Evolutionary conservation across 2,797 vertebrate species (phyloP).

Genomic region (Hoplostethus mediterraneus): DNA sequence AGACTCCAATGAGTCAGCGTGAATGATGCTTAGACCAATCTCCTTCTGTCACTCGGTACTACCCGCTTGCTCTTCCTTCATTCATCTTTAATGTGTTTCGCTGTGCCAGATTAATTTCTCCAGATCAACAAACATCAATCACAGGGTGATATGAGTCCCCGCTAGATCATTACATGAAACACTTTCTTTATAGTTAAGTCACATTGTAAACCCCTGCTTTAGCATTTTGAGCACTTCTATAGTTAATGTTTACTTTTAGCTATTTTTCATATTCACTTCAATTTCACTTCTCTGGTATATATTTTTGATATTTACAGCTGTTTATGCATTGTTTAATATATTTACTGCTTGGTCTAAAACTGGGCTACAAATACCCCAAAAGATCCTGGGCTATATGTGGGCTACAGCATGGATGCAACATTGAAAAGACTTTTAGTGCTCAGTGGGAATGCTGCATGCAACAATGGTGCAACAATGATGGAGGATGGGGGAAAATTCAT

Average conservation of each 20-base stretch:
- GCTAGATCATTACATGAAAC: constrained; percentile 45
- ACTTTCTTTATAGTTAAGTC: constrained; percentile 19
- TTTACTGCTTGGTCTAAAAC: too few species aligned
- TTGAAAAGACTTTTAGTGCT: too few species aligned
- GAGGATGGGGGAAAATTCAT: neutral
- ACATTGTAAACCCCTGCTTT: constrained; percentile 3
- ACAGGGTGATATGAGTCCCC: constrained; percentile 50
- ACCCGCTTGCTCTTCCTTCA: constrained; percentile 45
- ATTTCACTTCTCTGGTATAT: neutral
- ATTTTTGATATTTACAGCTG: too few species aligned
- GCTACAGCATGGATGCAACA: too few species aligned
- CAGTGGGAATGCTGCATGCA: neutral
- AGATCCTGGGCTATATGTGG: too few species aligned
- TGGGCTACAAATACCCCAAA: too few species aligned
- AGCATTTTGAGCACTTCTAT: constrained; percentile 6
- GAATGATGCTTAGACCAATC: constrained; percentile 38
- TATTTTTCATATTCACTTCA: too few species aligned
- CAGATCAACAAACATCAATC: constrained; percentile 65
- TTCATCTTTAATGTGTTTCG: constrained; percentile 68
- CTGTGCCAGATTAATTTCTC: constrained; percentile 63
- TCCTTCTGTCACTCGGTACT: constrained; percentile 37
- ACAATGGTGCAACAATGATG: neutral
- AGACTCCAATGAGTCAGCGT: constrained; percentile 52
- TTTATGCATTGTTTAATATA: too few species aligned
- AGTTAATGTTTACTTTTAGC: neutral